Conservation (phyloP, 2,113 vertebrate species). For the Hippocampus guttulatus region DNA sequence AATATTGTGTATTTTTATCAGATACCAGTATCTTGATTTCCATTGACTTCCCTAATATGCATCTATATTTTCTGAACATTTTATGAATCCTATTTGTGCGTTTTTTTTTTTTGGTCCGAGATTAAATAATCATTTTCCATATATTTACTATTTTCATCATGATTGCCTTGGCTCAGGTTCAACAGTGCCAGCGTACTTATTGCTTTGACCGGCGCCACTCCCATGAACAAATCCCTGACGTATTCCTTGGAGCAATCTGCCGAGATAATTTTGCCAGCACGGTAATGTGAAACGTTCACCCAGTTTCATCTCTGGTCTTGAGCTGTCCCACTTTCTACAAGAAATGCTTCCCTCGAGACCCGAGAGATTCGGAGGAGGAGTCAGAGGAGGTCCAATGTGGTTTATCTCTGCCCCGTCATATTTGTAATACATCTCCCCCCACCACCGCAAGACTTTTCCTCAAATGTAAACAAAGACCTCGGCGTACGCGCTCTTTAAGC, state of each 20-base stretch:
- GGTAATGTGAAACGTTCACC: not conserved
- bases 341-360: constrained; percentile 48
- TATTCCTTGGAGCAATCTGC: not conserved
- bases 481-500: not conserved
- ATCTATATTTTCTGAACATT: too few species aligned
- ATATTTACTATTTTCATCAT: not conserved
- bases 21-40: too few species aligned
- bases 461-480: constrained; percentile 21
- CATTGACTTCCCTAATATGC: too few species aligned
- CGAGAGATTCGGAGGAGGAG: not conserved
- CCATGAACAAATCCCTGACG: not conserved
- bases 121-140: not conserved
- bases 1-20: too few species aligned
- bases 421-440: constrained; percentile 39
- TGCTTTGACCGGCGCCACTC: not conserved
- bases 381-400: constrained; percentile 55
- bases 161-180: not conserved
- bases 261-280: not conserved
- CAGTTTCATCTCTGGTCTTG: constrained; percentile 22
- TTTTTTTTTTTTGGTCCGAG: too few species aligned
- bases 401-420: constrained; percentile 44
- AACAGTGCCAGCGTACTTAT: not conserved
- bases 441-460: constrained; percentile 5
- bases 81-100: too few species aligned
- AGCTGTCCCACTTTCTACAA: constrained; percentile 56